phyloP scores from a whole-genome alignment of 2,888 invertebrate species.

The Sympetrum striolatum region DNA sequence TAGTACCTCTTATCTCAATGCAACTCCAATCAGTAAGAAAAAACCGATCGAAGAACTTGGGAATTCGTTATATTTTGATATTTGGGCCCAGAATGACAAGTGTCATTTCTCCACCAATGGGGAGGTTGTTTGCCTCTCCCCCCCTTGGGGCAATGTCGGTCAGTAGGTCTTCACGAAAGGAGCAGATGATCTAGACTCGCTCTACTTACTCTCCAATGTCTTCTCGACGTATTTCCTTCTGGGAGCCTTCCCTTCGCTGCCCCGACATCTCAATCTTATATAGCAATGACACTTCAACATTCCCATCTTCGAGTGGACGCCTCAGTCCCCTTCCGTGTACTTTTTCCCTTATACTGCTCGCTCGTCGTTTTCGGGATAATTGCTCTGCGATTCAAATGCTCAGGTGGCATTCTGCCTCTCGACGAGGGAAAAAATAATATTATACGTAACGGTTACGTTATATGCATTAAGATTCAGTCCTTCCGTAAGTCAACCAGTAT shows the following conservation, averaged over 20 bases:
- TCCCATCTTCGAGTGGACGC: background rate
- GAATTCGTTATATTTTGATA: too few relatives aligned
- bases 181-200: constrained; percentile 25
- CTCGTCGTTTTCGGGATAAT: background rate
- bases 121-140: background rate
- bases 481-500: too few relatives aligned
- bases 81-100: too few relatives aligned
- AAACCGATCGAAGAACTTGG: too few relatives aligned
- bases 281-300: constrained; percentile 24
- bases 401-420: background rate
- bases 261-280: constrained; percentile 22
- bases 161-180: constrained; percentile 12
- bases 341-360: background rate
- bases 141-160: constrained; percentile 13
- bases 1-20: too few relatives aligned
- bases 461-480: too few relatives aligned
- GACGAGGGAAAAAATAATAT: background rate
- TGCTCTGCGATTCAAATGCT: background rate
- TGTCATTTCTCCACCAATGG: background rate
- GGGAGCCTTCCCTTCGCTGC: background rate
- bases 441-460: too few relatives aligned
- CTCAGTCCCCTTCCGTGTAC: background rate
- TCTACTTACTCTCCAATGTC: constrained; percentile 6
- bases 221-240: background rate
- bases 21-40: too few relatives aligned